Base-by-base conservation (phyloP, 2,113 vertebrate genomes). In the Oceanites oceanicus region DNA sequence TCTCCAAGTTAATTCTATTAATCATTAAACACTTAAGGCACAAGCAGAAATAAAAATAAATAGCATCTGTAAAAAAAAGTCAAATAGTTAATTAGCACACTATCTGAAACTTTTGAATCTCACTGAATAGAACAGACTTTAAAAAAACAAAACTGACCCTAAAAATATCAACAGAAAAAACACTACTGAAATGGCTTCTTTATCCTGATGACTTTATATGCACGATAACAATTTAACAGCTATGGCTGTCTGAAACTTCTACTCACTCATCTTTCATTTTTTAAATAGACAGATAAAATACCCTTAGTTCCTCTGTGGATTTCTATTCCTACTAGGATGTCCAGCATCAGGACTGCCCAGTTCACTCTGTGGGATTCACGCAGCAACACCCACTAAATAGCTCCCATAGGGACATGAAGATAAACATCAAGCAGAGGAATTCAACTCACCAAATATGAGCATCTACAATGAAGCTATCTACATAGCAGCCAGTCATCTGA, bases 41-140 rank as follows among this genome's bases (percentile, higher is more conserved):
- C 44, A 86, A 77, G 34, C 56, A 96, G 45, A 94, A 90, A 90
- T 93, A 84, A 90, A 96, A 96, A 96, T 91, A 96, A 96, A 95
- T 68, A 92, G 45, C 32, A 83, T 49, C 74, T 83, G 10, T 78
- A 61, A 83, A 90, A 96, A 78, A 63, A 84, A 14, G 7, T 62
- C 44, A 84, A 91, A 85, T 52, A 75, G 20, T 72, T 79, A 71
- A 89, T 83, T 47, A 79, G 13, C 32, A 62, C 56, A 96, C 26
- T 44, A 81, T 53, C 44, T 40, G 22, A 76, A 72, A 93, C 23
- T 67, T 90, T 45, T 15, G 78, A 76, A 45, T 90, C 23, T 83
- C 85, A 47, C 11, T 68, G 19, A 93, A 81, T 23, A 71, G 21
- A 89, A 86, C 3, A 88, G 49, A 77, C 25, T 74, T 53, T 34